A percentile compares a stretch with the other conserved stretches of the same genome.
Conservation (phyloP, 2,797 vertebrate genomes). For the Pantherophis alleghaniensis region DNA sequence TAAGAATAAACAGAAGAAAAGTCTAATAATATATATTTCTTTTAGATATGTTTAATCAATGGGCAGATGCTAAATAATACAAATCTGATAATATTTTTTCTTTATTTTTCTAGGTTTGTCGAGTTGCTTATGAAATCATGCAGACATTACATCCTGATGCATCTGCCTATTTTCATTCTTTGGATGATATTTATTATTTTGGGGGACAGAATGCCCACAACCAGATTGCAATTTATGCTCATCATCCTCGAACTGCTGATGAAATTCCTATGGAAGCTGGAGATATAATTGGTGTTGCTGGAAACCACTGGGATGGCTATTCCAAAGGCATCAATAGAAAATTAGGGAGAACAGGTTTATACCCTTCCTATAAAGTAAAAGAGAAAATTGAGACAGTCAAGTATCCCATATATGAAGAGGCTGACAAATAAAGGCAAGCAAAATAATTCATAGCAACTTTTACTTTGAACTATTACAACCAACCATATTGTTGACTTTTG, state of each 20-base stretch:
- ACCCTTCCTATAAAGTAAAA: constrained; percentile 97
- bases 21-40: background rate
- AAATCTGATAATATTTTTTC: background rate
- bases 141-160: constrained; percentile 96
- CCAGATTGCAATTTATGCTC: constrained; percentile 92
- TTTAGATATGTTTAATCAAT: background rate
- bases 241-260: constrained; percentile 86
- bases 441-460: constrained; percentile 67
- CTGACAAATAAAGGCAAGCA: constrained; percentile 80
- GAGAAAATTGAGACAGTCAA: constrained; percentile 97
- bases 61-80: background rate
- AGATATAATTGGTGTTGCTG: constrained; percentile 93
- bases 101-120: constrained; percentile 83
- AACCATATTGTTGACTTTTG: constrained; percentile 52
- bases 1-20: background rate
- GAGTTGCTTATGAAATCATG: constrained; percentile 98
- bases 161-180: constrained; percentile 92
- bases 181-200: constrained; percentile 99
- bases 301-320: constrained; percentile 98
- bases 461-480: constrained; percentile 52
- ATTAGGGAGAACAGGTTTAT: constrained; percentile 93
- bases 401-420: constrained; percentile 94
- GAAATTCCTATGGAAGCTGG: constrained; percentile 96
- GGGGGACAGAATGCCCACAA: constrained; percentile 98
- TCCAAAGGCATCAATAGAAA: constrained; percentile 98